A percentile compares a stretch with the other conserved stretches of the same genome.
Conservation (phyloP, 2,888 invertebrate genomes). For the Lasius platythorax region DNA sequence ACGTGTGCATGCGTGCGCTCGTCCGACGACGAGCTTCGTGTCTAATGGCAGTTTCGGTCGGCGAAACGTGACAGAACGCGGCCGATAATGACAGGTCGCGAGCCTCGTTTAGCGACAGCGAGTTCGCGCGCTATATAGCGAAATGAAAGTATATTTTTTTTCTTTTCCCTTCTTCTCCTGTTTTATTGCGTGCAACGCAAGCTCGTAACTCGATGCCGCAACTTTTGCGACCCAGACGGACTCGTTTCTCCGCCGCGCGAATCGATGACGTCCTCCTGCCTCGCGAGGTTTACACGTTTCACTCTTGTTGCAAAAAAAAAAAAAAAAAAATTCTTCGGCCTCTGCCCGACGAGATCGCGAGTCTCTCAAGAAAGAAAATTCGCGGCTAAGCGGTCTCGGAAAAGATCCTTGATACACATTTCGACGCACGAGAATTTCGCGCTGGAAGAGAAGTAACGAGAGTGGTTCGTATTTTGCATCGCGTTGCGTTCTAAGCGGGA, state of each 20-base stretch:
- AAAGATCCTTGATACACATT: not conserved
- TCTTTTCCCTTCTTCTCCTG: not conserved
- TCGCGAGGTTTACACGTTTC: not conserved
- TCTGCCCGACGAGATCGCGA: not conserved
- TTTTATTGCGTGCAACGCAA: constrained; percentile 46
- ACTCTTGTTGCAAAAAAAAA: too few species aligned
- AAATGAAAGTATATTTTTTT: not conserved
- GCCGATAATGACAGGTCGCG: constrained; percentile 50
- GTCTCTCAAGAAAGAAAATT: not conserved
- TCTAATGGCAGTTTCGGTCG: constrained; percentile 58
- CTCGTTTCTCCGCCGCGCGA: constrained; percentile 33
- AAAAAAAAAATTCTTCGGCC: not conserved
- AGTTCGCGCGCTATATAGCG: constrained; percentile 25
- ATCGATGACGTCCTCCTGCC: constrained; percentile 39
- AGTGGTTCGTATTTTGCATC: not conserved
- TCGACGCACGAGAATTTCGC: not conserved
- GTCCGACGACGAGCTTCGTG: constrained; percentile 55
- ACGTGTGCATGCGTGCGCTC: constrained; percentile 63
- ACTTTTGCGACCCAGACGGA: constrained; percentile 30
- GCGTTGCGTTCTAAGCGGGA: not conserved
- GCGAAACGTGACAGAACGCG: constrained; percentile 50
- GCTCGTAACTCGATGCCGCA: constrained; percentile 45
- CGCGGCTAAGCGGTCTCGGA: not conserved
- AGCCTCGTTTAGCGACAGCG: constrained; percentile 51
- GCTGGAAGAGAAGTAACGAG: not conserved